phyloP scores from a whole-genome alignment of 2,888 invertebrate genomes.

The Machimus atricapillus region DNA sequence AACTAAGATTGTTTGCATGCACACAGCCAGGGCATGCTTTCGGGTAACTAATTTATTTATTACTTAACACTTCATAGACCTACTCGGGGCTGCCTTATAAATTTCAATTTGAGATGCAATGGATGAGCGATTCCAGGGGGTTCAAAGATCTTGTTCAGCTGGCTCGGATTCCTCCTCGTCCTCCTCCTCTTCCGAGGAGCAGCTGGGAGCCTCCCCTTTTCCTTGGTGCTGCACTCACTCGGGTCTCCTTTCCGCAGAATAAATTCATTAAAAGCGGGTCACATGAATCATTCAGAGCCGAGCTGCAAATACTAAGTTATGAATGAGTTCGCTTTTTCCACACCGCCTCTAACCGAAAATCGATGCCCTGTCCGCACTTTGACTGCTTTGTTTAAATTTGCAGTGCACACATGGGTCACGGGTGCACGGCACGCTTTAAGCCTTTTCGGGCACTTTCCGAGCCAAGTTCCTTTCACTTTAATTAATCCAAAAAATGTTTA shows the following conservation, averaged over 20 bases:
- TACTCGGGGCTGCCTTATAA: neutral
- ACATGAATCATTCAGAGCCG: neutral
- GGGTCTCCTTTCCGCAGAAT: neutral
- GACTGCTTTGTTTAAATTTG: neutral
- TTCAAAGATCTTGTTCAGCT: neutral
- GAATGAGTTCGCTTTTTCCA: neutral
- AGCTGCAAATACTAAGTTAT: neutral
- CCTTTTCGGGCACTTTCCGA: neutral
- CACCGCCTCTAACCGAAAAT: neutral
- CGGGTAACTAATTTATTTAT: neutral
- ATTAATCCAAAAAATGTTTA: neutral
- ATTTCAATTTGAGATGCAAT: neutral
- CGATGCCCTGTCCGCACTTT: neutral
- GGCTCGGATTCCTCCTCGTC: neutral
- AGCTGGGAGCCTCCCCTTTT: neutral
- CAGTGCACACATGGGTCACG: neutral
- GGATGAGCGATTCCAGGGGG: neutral
- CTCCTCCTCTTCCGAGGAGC: neutral
- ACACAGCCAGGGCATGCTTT: neutral
- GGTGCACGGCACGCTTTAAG: neutral
- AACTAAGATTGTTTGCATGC: constrained; percentile 6
- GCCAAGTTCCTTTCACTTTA: neutral
- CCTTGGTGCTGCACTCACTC: neutral
- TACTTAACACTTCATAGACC: neutral
- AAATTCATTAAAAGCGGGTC: neutral